These are phyloP conservation scores for Ormyrus nitidulus DNA, from an alignment of 2,888 invertebrate species.

Conservation along the genomic window DNA sequence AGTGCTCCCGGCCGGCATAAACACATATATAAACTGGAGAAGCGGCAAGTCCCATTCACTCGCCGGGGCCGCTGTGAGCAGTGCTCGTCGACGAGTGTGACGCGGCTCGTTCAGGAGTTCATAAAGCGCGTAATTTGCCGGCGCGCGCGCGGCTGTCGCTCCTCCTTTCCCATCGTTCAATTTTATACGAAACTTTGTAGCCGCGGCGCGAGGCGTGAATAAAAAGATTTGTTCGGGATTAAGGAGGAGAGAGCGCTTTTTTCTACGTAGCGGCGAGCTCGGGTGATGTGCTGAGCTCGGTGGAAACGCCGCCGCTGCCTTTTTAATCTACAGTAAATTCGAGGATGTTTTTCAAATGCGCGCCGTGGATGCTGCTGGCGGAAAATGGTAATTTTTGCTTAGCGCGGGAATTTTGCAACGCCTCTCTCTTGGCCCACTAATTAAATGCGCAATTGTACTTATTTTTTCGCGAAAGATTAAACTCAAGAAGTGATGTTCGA, in stretches of 20 bases:
- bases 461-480: background rate
- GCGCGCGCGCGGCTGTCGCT: constrained; percentile 7
- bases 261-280: background rate
- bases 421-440: background rate
- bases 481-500: too few relatives aligned
- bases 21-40: constrained; percentile 27
- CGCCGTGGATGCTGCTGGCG: background rate
- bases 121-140: constrained; percentile 64
- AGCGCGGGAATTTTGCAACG: background rate
- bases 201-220: too few relatives aligned
- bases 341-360: background rate
- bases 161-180: constrained; percentile 20
- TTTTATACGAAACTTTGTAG: too few relatives aligned
- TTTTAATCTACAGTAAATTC: constrained; percentile 15
- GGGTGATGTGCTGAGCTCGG: background rate
- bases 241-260: too few relatives aligned
- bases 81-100: constrained; percentile 59
- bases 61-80: constrained; percentile 32
- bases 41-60: constrained; percentile 46
- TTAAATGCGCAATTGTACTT: background rate
- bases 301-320: background rate
- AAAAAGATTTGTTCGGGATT: too few relatives aligned
- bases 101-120: constrained; percentile 60
- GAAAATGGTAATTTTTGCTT: constrained; percentile 13
- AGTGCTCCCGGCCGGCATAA: background rate